A percentile compares a stretch with the other conserved stretches of the same genome.
Evolutionary conservation across 2,888 invertebrate genomes (phyloP).

Genomic region (Gryllus longicercus): DNA sequence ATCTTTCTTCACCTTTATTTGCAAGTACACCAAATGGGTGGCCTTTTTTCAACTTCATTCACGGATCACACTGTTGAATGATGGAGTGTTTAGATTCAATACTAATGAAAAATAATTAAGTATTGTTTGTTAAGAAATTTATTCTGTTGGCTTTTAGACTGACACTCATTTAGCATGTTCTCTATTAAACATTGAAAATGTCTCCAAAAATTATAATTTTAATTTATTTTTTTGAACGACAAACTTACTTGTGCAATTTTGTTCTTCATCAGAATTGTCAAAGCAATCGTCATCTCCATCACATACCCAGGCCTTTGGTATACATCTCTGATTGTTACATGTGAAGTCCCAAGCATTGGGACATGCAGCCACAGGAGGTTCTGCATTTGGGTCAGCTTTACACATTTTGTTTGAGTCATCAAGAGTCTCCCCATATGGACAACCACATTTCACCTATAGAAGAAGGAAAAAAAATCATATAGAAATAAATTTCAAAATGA

Average conservation of each 20-base stretch:
- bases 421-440: conserved; percentile 88
- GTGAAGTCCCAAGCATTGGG: conserved; percentile 92
- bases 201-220: not conserved
- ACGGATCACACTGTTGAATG: too few relatives aligned
- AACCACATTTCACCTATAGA: conserved; percentile 62
- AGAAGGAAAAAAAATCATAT: not conserved
- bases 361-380: conserved; percentile 84
- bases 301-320: conserved; percentile 92
- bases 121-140: not conserved
- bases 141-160: too few relatives aligned
- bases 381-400: conserved; percentile 74
- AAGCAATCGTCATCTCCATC: conserved; percentile 95
- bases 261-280: conserved; percentile 92
- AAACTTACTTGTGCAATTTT: conserved; percentile 84
- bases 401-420: conserved; percentile 66
- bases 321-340: conserved; percentile 74
- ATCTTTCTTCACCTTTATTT: too few relatives aligned
- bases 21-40: too few relatives aligned
- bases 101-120: conserved; percentile 29
- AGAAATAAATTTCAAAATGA: not conserved
- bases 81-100: not conserved
- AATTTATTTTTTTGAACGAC: not conserved
- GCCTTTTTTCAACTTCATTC: too few relatives aligned
- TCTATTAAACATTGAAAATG: not conserved
- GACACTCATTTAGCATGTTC: not conserved